Evolutionary conservation across 2,797 vertebrate species (phyloP).

Genomic region (Megalops cyprinoides): DNA sequence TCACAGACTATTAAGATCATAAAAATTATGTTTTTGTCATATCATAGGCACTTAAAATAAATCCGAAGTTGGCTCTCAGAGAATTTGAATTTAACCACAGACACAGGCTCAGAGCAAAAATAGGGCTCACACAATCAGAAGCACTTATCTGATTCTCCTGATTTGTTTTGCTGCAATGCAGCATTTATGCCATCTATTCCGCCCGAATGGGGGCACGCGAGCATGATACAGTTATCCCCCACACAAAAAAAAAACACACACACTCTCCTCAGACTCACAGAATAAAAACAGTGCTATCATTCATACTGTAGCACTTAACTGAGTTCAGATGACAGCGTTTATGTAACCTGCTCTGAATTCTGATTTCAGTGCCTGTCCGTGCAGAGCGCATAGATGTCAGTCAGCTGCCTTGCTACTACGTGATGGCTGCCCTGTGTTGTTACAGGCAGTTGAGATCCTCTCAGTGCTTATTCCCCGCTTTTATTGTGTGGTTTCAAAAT

Average conservation of each 20-base stretch:
- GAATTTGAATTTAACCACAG: not conserved
- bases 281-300: not conserved
- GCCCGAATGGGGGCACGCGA: conserved; percentile 53
- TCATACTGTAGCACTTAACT: not conserved
- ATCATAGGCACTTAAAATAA: conserved; percentile 1
- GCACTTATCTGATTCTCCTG: conserved; percentile 57
- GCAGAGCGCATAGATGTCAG: not conserved
- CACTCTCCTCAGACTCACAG: not conserved
- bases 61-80: not conserved
- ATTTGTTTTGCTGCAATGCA: conserved; percentile 82
- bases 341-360: conserved; percentile 10
- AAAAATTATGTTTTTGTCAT: not conserved
- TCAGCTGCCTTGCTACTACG: not conserved
- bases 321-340: not conserved
- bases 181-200: conserved; percentile 61
- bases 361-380: not conserved
- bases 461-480: too few relatives aligned
- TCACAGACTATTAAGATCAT: too few relatives aligned
- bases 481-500: too few relatives aligned
- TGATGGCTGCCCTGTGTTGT: not conserved
- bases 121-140: conserved; percentile 47
- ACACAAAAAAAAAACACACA: not conserved
- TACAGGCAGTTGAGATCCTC: not conserved
- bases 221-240: conserved; percentile 28
- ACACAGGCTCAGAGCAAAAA: not conserved